Evolutionary conservation across 2,797 vertebrate genomes (phyloP), one percentile per base, ranked within the genome.

Genomic region (Coracias cyanogaster): DNA sequence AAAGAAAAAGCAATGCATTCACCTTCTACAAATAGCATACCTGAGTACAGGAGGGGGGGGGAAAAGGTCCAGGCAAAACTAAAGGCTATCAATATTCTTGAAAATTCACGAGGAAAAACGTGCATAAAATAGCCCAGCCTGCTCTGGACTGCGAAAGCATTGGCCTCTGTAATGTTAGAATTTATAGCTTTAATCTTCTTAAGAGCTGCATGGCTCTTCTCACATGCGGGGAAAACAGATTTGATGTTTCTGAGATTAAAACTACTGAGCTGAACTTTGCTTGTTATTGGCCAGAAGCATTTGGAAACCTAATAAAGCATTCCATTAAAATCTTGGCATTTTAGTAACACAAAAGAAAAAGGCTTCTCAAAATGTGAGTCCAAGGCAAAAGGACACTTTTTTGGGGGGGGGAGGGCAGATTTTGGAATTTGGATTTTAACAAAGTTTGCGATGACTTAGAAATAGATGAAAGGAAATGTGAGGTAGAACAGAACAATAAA

Each of bases 241-340:
- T 91, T 87, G 91, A 90, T 92, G 76, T 92, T 96, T 96, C 94
- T 95, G 93, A 94, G 81, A 93, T 96, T 96, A 94, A 92, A 97
- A 94, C 79, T 91, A 96, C 76, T 79, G 74, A 96, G 67, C 77
- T 97, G 96, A 98, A 96, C 93, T 96, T 97, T 94, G 90, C 81
- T 96, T 95, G 85, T 74, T 96, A 94, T 96, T 97, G 97, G 97
- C 95, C 73, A 64, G 86, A 93, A 97, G 86, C 90, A 91, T 95
- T 96, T 95, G 94, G 95, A 97, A 97, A 96, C 87, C 93, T 97
- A 97, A 96, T 97, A 97, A 96, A 97, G 91, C 89, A 94, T 96
- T 95, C 97, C 96, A 96, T 97, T 97, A 97, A 96, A 96, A 97
- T 97, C 94, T 97, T 97, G 96, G 96, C 96, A 93, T 97, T 97